Base-by-base conservation (phyloP, 2,888 invertebrate genomes). In the Adelognathus sp. region DNA sequence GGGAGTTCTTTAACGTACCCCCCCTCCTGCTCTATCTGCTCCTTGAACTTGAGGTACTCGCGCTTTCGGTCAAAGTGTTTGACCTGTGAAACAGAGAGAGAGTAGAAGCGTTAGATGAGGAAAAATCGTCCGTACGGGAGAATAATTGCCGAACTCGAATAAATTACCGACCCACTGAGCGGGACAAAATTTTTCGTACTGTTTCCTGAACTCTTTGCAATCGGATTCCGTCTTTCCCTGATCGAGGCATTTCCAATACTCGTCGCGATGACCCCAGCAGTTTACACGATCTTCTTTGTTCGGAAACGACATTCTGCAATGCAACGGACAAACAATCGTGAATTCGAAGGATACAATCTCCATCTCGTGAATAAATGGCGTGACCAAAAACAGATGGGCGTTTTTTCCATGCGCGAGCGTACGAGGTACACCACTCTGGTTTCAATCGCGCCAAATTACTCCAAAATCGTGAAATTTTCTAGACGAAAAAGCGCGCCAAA, bases 11-110 rank as follows among this genome's bases (percentile, higher is more conserved):
- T 97, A 91, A 97, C 97, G 92, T 95, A 97, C 92, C 97, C 98
- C 33, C 74, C 78, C 86, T 96, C 95, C 88, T 95, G 94, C 88
- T 97, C 96, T 91, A 98, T 95, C 93, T 95, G 96, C 86, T 96
- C 95, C 92, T 98, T 97, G 92, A 96, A 98, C 88, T 96, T 94
- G 87, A 97, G 93, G 92, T 97, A 98, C 85, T 96, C 96, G 88
- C 97, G 93, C 92, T 97, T 97, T 86, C 97, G 94, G 92, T 98
- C 98, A 91, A 98, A 98, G 92, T 98, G 98, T 90, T 96, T 96
- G 52, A 98, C 93, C 95, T 93, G 89, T 9, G 88, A 87, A 36
- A 60, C 6, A 44, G 14, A 27, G 50, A 60, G 33, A 70, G 21
- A 4, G 14, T n/a, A 4, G 6, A 9, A 9, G 46, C 18, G 41